These are phyloP conservation scores for Apamea epomidion DNA, from an alignment of 2,888 invertebrate species.

Conservation along the genomic window DNA sequence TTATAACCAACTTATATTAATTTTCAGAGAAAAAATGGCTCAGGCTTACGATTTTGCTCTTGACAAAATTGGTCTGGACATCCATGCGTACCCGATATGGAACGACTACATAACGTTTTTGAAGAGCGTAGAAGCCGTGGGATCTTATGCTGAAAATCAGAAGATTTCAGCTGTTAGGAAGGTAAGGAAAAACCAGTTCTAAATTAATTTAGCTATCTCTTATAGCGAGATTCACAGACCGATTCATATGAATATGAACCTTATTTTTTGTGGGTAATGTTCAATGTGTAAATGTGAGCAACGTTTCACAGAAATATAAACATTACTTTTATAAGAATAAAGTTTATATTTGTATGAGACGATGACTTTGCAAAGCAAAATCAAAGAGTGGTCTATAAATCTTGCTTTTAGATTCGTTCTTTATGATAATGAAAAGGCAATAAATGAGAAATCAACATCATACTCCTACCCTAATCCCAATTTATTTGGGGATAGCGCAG, in stretches of 20 bases:
- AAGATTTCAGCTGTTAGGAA: slow-evolving; percentile 99
- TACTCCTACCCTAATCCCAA: neutral
- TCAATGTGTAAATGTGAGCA: neutral
- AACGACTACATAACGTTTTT: slow-evolving; percentile 99
- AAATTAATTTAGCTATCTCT: neutral
- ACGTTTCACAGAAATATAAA: neutral
- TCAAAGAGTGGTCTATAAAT: neutral
- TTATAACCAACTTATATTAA: neutral
- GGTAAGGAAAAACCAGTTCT: slow-evolving; percentile 83
- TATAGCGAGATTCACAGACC: neutral
- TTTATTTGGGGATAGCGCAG: neutral
- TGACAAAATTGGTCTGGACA: slow-evolving; percentile 99
- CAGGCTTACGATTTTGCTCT: slow-evolving; percentile 99
- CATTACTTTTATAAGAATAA: neutral
- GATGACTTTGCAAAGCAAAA: neutral
- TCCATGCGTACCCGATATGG: slow-evolving; percentile 99
- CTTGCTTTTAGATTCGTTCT: neutral
- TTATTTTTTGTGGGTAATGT: neutral
- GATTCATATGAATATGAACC: neutral
- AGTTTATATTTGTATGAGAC: no score
- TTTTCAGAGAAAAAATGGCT: slow-evolving; percentile 98
- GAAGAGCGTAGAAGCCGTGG: slow-evolving; percentile 98
- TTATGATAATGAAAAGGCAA: neutral
- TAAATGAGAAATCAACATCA: neutral
- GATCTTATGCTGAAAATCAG: slow-evolving; percentile 99